phyloP scores from a whole-genome alignment of 2,113 vertebrate genomes.

The Lichenostomus cassidix region DNA sequence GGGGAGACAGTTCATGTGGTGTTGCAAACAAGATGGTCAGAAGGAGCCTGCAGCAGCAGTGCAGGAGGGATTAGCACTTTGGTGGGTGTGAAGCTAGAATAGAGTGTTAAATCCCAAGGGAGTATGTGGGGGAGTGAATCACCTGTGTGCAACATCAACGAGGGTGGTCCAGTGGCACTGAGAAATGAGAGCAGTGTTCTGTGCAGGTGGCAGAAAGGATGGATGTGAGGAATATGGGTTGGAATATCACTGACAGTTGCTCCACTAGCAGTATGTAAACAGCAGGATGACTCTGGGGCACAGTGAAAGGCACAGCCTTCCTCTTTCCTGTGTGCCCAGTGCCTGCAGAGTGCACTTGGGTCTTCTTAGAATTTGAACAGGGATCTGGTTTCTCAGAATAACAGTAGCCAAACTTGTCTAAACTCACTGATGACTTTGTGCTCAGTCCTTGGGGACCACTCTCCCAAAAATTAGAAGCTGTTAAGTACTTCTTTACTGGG shows the following conservation, averaged over 20 bases:
- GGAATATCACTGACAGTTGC: neutral
- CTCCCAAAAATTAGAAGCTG: neutral
- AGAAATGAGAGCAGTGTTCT: neutral
- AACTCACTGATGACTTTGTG: neutral
- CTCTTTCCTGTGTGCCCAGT: neutral
- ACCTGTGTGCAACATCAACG: neutral
- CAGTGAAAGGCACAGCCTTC: neutral
- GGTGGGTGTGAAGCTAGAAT: neutral
- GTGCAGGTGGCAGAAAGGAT: neutral
- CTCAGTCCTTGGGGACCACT: neutral
- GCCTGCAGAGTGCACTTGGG: neutral
- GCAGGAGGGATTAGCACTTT: neutral
- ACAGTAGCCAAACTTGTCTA: neutral
- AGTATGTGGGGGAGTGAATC: rapidly evolving
- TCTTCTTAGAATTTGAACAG: neutral
- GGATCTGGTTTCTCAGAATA: neutral
- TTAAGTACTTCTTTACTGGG: neutral
- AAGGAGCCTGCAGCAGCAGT: neutral
- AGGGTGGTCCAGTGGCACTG: rapidly evolving
- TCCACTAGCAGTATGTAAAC: neutral
- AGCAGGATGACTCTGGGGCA: neutral
- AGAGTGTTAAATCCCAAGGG: neutral
- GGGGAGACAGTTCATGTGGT: neutral
- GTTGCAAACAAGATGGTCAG: neutral
- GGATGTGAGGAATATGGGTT: neutral